Evolutionary conservation across 2,113 vertebrate genomes (phyloP), one percentile per base, ranked within the genome.

Genomic region (Elgaria multicarinata): DNA sequence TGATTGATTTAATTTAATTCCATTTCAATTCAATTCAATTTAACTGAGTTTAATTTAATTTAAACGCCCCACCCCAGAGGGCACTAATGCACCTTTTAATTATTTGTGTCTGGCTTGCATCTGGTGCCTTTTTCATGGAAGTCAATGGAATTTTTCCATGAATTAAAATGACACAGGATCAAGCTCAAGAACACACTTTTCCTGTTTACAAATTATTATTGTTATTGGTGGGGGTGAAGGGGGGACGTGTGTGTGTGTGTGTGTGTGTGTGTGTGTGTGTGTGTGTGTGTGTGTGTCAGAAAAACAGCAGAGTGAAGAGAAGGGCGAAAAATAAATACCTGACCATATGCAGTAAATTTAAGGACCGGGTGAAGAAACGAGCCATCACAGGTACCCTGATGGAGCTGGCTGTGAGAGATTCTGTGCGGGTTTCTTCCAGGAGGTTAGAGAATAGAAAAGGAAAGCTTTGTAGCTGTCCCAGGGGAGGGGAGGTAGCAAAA

Each of bases 381-480:
- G 16, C 77, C 62, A 9, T 36, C 20, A 31, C 76, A 0, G 0
- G 39, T 69, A 76, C 0, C 6, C 42, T 46, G 16, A 31, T 3
- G 42, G 78, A 64, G 79, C 20, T 82, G 46, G 86, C 67, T 78
- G 80, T 67, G 80, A 2, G 14, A 71, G 0, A 39, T 46, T 36
- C 31, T 9, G 86, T 33, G 1, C 4, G 0, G 83, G 55, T 75
- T 79, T 77, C 0, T 3, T 50, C 28, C 81, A 90, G 89, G 89
- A 92, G 89, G 83, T 85, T 80, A 20, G 6, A 31, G 26, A 36
- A 87, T 91, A 50, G 66, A 91, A 86, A 92, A 79, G 87, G 86
- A 53, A 83, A 46, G 31, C 80, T 84, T 92, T 91, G 74, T 55
- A 44, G 89, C 77, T 33, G 2, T 77, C 86, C 31, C 55, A 33